phyloP scores from a whole-genome alignment of 2,113 vertebrate genomes.

The Tupaia chinensis region DNA sequence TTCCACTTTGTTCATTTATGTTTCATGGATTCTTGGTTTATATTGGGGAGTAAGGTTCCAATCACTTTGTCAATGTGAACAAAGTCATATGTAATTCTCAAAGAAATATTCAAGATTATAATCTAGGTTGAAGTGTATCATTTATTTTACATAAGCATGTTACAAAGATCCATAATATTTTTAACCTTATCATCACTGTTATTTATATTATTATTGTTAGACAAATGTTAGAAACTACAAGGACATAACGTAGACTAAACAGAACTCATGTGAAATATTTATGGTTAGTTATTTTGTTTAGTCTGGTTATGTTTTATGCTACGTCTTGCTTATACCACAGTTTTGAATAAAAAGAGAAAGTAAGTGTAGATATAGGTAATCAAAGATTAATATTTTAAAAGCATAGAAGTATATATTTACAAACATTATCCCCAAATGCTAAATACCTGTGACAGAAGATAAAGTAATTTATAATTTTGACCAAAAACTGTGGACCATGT shows the following conservation, averaged over 20 bases:
- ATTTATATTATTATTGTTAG: not conserved
- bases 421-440: not conserved
- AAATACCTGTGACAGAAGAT: not conserved
- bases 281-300: not conserved
- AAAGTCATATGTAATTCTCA: not conserved
- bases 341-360: slow-evolving; percentile 37
- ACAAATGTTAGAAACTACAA: not conserved
- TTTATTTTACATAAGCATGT: not conserved
- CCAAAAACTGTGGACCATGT: not conserved
- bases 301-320: not conserved
- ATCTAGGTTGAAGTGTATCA: not conserved
- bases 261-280: not conserved
- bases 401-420: not conserved
- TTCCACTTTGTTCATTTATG: not conserved
- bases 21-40: not conserved
- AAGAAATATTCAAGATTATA: not conserved
- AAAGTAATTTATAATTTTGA: not conserved
- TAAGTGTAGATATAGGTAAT: not conserved
- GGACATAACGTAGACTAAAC: not conserved
- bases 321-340: not conserved
- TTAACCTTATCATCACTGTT: not conserved
- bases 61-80: not conserved
- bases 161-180: not conserved
- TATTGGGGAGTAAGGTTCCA: not conserved
- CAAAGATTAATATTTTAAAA: not conserved